A percentile compares a stretch with the other conserved stretches of the same genome.
phyloP scores from a whole-genome alignment of 2,888 invertebrate species.

The Idaea straminata region DNA sequence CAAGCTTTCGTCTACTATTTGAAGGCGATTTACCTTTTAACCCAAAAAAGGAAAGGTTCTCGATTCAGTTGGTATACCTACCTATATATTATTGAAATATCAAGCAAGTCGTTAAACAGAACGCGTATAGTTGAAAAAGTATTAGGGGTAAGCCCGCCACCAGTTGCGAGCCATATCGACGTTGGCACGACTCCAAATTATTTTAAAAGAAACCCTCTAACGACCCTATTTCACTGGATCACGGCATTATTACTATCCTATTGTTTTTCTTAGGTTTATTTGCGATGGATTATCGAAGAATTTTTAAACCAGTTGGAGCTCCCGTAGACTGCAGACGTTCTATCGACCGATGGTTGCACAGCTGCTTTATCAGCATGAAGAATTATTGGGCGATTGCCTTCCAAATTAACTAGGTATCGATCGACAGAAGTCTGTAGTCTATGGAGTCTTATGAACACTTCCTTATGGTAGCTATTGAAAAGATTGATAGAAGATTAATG shows the following conservation, averaged over 20 bases:
- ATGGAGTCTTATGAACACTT: not conserved
- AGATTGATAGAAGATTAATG: constrained; percentile 1
- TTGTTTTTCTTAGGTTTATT: constrained; percentile 37
- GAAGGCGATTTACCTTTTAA: too few relatives aligned
- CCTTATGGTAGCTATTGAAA: not conserved
- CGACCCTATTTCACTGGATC: constrained; percentile 57
- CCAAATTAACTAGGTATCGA: too few relatives aligned
- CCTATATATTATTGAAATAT: not conserved
- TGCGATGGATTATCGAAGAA: constrained; percentile 24
- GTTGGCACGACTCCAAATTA: constrained; percentile 71
- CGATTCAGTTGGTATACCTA: too few relatives aligned
- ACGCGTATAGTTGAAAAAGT: constrained; percentile 23
- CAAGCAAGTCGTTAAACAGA: constrained; percentile 4
- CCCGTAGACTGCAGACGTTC: not conserved
- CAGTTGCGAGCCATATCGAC: constrained; percentile 61
- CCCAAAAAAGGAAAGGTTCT: too few relatives aligned
- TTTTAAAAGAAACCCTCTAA: constrained; percentile 69
- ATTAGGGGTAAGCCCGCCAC: constrained; percentile 68
- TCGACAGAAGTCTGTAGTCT: not conserved
- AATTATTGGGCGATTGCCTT: not conserved
- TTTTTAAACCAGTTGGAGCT: constrained; percentile 10
- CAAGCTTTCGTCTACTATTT: too few relatives aligned
- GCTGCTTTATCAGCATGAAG: too few relatives aligned
- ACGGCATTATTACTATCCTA: constrained; percentile 43
- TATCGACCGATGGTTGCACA: not conserved